A percentile compares a stretch with the other conserved stretches of the same genome.
Conservation (phyloP, 1,140 invertebrate genomes). For the Delia radicum region DNA sequence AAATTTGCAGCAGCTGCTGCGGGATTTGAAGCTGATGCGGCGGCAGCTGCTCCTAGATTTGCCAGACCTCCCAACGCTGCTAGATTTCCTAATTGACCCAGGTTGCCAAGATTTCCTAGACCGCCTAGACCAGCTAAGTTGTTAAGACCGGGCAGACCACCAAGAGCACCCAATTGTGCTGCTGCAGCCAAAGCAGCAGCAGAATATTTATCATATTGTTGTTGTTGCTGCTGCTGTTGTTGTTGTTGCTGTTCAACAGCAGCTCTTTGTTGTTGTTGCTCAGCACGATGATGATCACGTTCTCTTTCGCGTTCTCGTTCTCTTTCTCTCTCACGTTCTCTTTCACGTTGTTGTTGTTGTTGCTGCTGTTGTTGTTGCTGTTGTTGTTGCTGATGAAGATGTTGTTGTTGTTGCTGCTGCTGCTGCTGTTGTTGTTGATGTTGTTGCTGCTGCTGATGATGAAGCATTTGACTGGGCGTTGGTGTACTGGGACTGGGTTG, state of each 20-base stretch:
- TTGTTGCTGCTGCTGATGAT: slow-evolving; percentile 38
- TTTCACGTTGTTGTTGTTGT: neutral
- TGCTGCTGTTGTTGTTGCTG: slow-evolving; percentile 36
- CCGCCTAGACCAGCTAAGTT: slow-evolving; percentile 45
- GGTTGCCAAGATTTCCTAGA: slow-evolving; percentile 41
- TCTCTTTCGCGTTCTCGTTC: slow-evolving; percentile 28
- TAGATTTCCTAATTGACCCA: slow-evolving; percentile 53
- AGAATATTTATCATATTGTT: slow-evolving; percentile 58
- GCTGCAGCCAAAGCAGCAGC: slow-evolving; percentile 55
- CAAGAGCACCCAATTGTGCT: slow-evolving; percentile 49
- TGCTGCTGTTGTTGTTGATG: slow-evolving; percentile 55
- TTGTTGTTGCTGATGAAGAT: slow-evolving; percentile 24
- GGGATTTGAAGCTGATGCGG: slow-evolving; percentile 59
- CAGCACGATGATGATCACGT: slow-evolving; percentile 57
- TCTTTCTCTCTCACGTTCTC: slow-evolving; percentile 16
- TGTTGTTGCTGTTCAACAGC: slow-evolving; percentile 45
- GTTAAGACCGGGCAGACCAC: slow-evolving; percentile 48
- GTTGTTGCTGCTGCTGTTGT: slow-evolving; percentile 50
- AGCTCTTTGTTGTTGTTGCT: slow-evolving; percentile 51
- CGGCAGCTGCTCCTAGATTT: slow-evolving; percentile 52
- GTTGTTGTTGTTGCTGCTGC: slow-evolving; percentile 34
- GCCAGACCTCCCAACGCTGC: slow-evolving; percentile 46
- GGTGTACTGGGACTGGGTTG: slow-evolving; percentile 60
- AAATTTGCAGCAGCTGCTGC: slow-evolving; percentile 40
- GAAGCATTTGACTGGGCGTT: slow-evolving; percentile 52